Evolutionary conservation across 1,140 invertebrate genomes (phyloP).

Genomic region (Meloidogyne chitwoodi): DNA sequence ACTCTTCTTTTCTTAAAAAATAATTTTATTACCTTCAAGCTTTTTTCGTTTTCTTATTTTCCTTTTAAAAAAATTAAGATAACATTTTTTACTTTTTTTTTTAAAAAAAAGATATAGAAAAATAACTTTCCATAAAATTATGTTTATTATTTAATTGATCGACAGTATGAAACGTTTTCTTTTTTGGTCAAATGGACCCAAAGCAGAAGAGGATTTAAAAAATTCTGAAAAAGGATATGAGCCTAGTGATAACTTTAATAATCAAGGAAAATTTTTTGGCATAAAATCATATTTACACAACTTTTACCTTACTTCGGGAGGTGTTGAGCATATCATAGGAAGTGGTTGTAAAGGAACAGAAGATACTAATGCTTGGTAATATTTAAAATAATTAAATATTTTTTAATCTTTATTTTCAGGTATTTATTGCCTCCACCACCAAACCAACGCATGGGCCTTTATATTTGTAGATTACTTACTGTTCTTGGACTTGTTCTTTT

Average conservation of each 20-base stretch:
- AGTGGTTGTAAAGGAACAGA: conserved; percentile 19
- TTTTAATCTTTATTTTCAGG: too few relatives aligned
- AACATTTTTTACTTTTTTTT: too few relatives aligned
- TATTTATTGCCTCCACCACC: conserved; percentile 55
- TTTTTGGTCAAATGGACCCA: neutral
- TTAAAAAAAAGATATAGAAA: too few relatives aligned
- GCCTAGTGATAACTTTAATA: neutral
- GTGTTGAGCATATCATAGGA: conserved; percentile 47
- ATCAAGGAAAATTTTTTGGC: conserved; percentile 39
- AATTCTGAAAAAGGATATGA: neutral
- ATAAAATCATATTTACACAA: conserved; percentile 53
- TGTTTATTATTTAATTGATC: neutral
- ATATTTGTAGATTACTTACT: conserved; percentile 50
- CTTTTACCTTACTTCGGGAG: conserved; percentile 49
- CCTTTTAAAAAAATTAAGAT: too few relatives aligned
- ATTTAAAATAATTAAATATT: too few relatives aligned
- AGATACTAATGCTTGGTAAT: neutral
- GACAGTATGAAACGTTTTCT: neutral
- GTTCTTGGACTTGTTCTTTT: conserved; percentile 50
- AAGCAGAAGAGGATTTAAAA: neutral
- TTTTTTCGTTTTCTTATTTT: too few relatives aligned
- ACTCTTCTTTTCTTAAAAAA: too few relatives aligned
- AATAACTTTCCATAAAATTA: too few relatives aligned
- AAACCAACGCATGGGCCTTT: conserved; percentile 40
- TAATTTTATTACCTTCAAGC: too few relatives aligned